phyloP scores from a whole-genome alignment of 2,113 vertebrate genomes.

The Eulacestoma nigropectus region DNA sequence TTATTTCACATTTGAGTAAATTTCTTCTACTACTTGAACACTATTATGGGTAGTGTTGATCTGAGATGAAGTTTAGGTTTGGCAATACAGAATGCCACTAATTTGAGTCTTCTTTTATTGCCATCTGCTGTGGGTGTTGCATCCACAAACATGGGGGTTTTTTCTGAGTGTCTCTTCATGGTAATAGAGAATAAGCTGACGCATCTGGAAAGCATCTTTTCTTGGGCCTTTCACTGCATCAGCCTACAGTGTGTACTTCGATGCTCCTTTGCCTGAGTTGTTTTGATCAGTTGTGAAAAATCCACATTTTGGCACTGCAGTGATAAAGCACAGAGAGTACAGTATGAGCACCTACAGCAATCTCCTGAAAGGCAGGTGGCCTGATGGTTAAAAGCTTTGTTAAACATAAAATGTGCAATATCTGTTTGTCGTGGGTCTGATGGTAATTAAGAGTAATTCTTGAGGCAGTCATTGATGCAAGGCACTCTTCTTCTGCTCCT shows the following conservation, averaged over 20 bases:
- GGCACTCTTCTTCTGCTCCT: neutral
- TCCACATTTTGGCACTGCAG: neutral
- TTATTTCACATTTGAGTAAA: slow-evolving; percentile 64
- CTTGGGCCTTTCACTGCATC: neutral
- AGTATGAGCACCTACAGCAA: neutral
- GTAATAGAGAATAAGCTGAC: neutral
- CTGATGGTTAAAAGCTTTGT: neutral
- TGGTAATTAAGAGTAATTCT: neutral
- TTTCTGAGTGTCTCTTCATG: neutral
- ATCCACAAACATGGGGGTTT: neutral
- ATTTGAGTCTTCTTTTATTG: slow-evolving; percentile 51
- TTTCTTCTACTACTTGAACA: slow-evolving; percentile 56
- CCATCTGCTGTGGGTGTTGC: slow-evolving; percentile 37
- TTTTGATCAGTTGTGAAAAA: neutral
- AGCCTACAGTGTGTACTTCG: neutral
- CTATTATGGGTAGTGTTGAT: slow-evolving; percentile 53
- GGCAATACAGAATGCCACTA: slow-evolving; percentile 35
- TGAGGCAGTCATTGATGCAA: neutral
- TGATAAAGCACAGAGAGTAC: neutral
- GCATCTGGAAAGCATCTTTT: slow-evolving; percentile 29
- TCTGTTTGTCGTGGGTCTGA: neutral
- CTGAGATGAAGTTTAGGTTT: slow-evolving; percentile 54
- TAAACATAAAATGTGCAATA: neutral
- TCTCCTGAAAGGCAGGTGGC: neutral
- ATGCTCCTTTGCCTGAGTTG: neutral